phyloP scores from a whole-genome alignment of 2,888 invertebrate species.

The Aleiodes alternator region DNA sequence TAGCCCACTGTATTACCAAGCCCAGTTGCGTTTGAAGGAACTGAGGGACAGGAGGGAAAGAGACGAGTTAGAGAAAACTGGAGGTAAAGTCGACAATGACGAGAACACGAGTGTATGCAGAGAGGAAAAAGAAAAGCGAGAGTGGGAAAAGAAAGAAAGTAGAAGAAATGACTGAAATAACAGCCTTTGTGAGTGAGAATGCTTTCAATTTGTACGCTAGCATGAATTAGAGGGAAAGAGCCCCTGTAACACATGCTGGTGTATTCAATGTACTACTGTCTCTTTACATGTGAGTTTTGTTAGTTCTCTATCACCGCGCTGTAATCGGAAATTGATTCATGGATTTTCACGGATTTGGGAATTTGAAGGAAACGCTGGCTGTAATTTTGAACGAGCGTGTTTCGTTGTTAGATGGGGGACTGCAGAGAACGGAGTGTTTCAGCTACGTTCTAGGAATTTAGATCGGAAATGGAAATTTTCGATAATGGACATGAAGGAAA shows the following conservation, averaged over 20 bases:
- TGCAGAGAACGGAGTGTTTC: too few relatives aligned
- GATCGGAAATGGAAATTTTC: too few relatives aligned
- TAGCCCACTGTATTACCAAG: constrained; percentile 61
- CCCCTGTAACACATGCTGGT: constrained; percentile 20
- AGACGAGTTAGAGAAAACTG: constrained; percentile 17
- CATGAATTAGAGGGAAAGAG: constrained; percentile 62
- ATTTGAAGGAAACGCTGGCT: too few relatives aligned
- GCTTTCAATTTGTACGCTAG: constrained; percentile 66
- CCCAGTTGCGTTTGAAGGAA: constrained; percentile 50
- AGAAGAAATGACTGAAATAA: constrained; percentile 35
- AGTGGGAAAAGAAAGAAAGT: constrained; percentile 26
- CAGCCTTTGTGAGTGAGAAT: constrained; percentile 65
- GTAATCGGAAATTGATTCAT: constrained; percentile 24
- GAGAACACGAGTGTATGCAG: too few relatives aligned
- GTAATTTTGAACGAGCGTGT: too few relatives aligned
- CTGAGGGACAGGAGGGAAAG: constrained; percentile 33
- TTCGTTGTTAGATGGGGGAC: too few relatives aligned
- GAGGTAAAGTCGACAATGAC: constrained; percentile 32
- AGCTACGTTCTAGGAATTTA: too few relatives aligned
- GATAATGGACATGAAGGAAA: too few relatives aligned
- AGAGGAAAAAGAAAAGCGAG: constrained; percentile 29
- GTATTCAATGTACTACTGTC: background rate
- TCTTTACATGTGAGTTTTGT: constrained; percentile 24
- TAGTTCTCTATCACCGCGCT: constrained; percentile 49
- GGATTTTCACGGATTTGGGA: too few relatives aligned